phyloP scores from a whole-genome alignment of 2,113 vertebrate species.

The Perognathus longimembris region DNA sequence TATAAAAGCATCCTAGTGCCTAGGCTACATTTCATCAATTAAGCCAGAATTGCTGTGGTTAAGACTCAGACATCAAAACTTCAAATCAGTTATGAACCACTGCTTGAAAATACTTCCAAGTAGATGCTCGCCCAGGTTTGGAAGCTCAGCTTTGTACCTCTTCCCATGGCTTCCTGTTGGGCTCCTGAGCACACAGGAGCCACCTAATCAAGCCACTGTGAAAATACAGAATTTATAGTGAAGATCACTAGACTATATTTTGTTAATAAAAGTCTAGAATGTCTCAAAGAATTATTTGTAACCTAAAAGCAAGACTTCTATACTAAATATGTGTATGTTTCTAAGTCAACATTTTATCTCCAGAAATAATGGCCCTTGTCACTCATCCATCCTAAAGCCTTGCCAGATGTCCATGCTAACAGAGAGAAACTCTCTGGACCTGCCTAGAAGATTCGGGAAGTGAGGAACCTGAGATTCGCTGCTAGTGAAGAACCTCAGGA shows the following conservation, averaged over 20 bases:
- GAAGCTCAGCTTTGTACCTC: neutral
- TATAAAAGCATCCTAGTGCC: neutral
- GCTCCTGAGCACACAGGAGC: neutral
- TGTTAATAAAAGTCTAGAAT: conserved; percentile 61
- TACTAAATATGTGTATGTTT: conserved; percentile 67
- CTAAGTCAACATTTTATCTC: conserved; percentile 56
- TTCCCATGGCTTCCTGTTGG: neutral
- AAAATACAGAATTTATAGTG: conserved; percentile 38
- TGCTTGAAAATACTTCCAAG: conserved; percentile 1
- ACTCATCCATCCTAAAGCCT: conserved; percentile 6
- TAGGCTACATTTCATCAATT: neutral
- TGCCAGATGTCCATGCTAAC: neutral
- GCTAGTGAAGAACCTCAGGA: neutral
- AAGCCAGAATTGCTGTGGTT: neutral
- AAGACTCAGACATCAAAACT: neutral
- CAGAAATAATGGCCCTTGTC: conserved; percentile 29
- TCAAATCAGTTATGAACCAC: neutral
- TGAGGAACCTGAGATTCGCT: neutral
- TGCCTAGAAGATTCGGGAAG: neutral
- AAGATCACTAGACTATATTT: conserved; percentile 53
- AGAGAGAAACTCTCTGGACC: neutral
- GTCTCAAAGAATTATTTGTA: conserved; percentile 63
- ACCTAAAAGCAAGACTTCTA: conserved; percentile 36
- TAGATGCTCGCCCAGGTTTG: neutral
- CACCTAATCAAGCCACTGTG: conserved; percentile 56